Conservation (phyloP, 1,140 invertebrate species). For the Spodoptera litura region DNA sequence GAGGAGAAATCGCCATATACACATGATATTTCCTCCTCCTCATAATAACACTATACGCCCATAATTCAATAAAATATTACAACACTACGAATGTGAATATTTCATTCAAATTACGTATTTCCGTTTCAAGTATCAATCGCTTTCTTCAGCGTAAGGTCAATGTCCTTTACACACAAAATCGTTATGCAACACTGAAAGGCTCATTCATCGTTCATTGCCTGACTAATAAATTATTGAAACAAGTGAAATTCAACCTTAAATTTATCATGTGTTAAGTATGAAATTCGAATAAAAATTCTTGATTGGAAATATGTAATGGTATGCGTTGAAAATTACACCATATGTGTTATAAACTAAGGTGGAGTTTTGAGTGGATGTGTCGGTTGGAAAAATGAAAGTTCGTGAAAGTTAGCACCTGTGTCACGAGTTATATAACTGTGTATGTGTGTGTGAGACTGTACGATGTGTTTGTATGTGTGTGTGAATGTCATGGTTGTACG, state of each 20-base stretch:
- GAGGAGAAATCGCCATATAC: too few species aligned
- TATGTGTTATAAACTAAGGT: neutral
- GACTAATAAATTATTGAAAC: neutral
- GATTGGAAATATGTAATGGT: neutral
- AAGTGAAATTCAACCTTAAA: neutral
- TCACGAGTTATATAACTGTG: constrained; percentile 44
- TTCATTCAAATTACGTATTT: neutral
- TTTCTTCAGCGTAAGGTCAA: constrained; percentile 41
- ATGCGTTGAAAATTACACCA: neutral
- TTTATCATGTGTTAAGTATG: neutral
- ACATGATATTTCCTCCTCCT: too few species aligned
- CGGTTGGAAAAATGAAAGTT: constrained; percentile 53
- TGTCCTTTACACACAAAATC: constrained; percentile 14
- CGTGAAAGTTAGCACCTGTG: constrained; percentile 57
- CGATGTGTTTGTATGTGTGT: constrained; percentile 17
- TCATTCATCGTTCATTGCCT: constrained; percentile 32
- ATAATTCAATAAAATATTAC: too few species aligned
- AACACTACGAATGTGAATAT: neutral
- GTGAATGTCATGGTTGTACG: constrained; percentile 24
- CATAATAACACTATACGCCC: too few species aligned
- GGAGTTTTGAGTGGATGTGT: neutral
- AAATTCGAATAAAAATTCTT: neutral
- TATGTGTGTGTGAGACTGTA: constrained; percentile 34
- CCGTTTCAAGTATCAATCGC: constrained; percentile 8
- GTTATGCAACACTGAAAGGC: constrained; percentile 44